Conservation (phyloP, 2,888 invertebrate genomes). For the Erpobdella octoculata region DNA sequence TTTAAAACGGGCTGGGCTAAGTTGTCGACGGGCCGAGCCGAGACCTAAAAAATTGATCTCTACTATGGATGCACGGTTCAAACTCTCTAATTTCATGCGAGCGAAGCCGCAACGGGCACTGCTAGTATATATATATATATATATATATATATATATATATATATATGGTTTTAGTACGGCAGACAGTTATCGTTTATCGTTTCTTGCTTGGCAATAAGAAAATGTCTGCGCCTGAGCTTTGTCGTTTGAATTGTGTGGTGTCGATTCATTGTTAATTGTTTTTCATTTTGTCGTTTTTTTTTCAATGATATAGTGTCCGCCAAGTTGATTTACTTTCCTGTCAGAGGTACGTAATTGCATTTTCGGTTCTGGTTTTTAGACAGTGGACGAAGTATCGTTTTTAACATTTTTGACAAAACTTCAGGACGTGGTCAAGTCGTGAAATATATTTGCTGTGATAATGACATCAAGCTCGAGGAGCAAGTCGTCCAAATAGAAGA, state of each 20-base stretch:
- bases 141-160: too few relatives aligned
- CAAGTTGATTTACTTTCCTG: slow-evolving; percentile 7
- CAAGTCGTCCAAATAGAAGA: slow-evolving; percentile 7
- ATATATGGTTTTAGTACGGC: background rate
- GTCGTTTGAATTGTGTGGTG: background rate
- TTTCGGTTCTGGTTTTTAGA: too few relatives aligned
- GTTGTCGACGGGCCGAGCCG: too few relatives aligned
- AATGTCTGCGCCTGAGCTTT: background rate
- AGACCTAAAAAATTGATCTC: too few relatives aligned
- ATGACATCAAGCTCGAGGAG: slow-evolving; percentile 22
- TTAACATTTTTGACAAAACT: background rate
- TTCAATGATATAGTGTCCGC: background rate
- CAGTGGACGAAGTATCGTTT: background rate
- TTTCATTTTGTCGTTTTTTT: too few relatives aligned
- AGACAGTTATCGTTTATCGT: background rate
- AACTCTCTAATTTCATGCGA: too few relatives aligned
- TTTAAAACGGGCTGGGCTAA: too few relatives aligned
- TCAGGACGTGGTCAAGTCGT: slow-evolving; percentile 25
- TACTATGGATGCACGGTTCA: too few relatives aligned
- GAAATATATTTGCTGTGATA: slow-evolving; percentile 10
- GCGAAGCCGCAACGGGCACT: too few relatives aligned
- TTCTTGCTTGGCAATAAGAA: background rate
- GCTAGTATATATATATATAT: too few relatives aligned
- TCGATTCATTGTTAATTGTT: too few relatives aligned
- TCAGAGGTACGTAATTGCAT: background rate